Base-by-base conservation (phyloP, 2,888 invertebrate genomes). In the Agonopterix heracliana region DNA sequence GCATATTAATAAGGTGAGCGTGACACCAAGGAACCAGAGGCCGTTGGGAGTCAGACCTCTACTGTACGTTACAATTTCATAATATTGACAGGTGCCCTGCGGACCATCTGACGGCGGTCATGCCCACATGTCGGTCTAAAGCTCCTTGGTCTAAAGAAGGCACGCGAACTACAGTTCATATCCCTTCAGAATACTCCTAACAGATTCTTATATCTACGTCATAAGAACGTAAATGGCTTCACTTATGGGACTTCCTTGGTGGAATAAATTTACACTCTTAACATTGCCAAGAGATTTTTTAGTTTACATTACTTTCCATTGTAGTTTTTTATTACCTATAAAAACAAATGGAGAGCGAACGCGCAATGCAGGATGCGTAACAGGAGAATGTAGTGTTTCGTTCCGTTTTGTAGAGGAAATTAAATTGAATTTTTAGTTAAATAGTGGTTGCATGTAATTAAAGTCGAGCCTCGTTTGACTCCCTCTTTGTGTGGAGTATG, bases 101-200 rank as follows among this genome's bases (percentile, higher is more conserved):
- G 60, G 60, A 63, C 75, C 86, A 86, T 76, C 83, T 85, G 86
- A 86, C 85, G 79, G 75, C 80, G 77, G 78, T 74, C 75, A 70
- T 71, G 80, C 67, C 81, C 86, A 86, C 84, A 83, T 87, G 86
- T 74, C 78, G 76, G 59, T 58, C 58, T 57, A 56, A 55, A 50
- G 55, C 60, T 55, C 48, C 52, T 17, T 60, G 57, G 62, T 61
- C 58, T 53, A 47, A 54, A 54, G 51, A 56, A 53, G 60, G 59
- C 83, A 81, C 81, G 82, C 83, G 64, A 80, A 64, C 68, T 59
- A 26, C 7, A 26, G 26, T 26, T 26, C 26, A 26, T 5, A 7
- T 26, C 26, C 26, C 26, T 26, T 17, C 26, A 26, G 1, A 7
- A 26, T 26, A 26, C 26, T 7, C 26, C 26, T 26, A 26, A 26